Base-by-base conservation (phyloP, 2,888 invertebrate genomes). In the Ophioninae sp. region DNA sequence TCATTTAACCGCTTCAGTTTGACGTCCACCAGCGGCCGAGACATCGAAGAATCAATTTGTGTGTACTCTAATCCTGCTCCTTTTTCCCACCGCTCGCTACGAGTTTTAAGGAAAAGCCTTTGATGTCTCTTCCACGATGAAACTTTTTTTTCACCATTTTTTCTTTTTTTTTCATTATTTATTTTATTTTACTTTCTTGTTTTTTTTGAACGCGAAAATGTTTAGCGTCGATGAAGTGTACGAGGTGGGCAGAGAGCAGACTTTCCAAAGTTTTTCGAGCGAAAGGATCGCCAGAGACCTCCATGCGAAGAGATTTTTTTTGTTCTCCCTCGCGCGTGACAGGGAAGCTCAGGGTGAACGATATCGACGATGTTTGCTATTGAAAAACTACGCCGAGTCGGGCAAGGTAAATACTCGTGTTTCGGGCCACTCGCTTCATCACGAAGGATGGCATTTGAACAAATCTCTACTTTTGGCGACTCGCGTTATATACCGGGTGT, bases 331-430 rank as follows among this genome's bases (percentile, higher is more conserved):
- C 13, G 61, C 21, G 56, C 21, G 56, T 44, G 37, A 61, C 70
- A 7, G 7, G 23, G 13, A 37, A 64, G 74, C 50, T 64, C 75
- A 70, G 70, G 75, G 13, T 10, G 73, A 82, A 50, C 69, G 56
- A 30, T 41, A 8, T 30, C 3, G 56, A 13, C 3, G 61, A 50
- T 23, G 8, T 59, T 44, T 37, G 50, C 37, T 17, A 56, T 50
- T 8, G 17, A n/a, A 23, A 77, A 21, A 30, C 30, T 30, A 39
- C 65, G 62, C 50, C 30, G 67, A 65, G 56, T 17, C 13, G 65
- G 61, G 39, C n/a, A 61, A 41, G 68, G 65, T 30, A 81, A 69
- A 81, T 81, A 81, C 65, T 78, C 78, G 70, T n/a, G 41, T 69
- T 69, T 77, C 56, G 44, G 44, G 78, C 68, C 72, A 41, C 67